These are phyloP conservation scores for Syrrhaptes paradoxus DNA, from an alignment of 2,113 vertebrate species.

Conservation along the genomic window DNA sequence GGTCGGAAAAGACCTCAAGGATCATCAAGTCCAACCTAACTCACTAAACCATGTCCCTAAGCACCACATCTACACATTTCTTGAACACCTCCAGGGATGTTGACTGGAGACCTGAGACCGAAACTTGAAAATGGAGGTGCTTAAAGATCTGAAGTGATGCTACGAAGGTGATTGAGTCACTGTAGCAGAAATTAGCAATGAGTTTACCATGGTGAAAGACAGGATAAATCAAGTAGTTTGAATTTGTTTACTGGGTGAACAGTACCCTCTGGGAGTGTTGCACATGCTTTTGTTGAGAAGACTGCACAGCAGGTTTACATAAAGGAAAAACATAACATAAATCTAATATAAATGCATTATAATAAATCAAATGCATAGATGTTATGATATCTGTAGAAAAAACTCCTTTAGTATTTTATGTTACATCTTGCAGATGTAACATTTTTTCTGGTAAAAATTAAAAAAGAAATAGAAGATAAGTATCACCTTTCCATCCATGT, in stretches of 20 bases:
- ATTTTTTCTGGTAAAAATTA: slow-evolving; percentile 21
- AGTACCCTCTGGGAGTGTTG: not conserved
- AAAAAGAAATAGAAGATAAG: slow-evolving; percentile 22
- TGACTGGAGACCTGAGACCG: not conserved
- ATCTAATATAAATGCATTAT: not conserved
- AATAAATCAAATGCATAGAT: not conserved
- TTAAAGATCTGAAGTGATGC: not conserved
- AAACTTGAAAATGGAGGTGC: not conserved
- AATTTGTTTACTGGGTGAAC: not conserved
- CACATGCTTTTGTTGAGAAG: not conserved
- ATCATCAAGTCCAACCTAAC: too few species aligned
- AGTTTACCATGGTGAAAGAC: not conserved
- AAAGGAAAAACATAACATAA: not conserved
- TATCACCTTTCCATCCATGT: not conserved
- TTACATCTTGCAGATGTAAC: not conserved
- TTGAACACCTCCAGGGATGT: too few species aligned
- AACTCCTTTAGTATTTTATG: not conserved
- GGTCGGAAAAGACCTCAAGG: too few species aligned
- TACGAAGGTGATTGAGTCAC: not conserved
- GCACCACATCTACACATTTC: too few species aligned
- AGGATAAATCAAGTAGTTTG: not conserved
- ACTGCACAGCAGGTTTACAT: not conserved
- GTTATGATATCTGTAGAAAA: not conserved
- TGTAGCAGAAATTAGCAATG: not conserved
- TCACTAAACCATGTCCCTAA: too few species aligned